These are phyloP conservation scores for Heliconius ethilla DNA, from an alignment of 2,888 invertebrate genomes.

Conservation along the genomic window DNA sequence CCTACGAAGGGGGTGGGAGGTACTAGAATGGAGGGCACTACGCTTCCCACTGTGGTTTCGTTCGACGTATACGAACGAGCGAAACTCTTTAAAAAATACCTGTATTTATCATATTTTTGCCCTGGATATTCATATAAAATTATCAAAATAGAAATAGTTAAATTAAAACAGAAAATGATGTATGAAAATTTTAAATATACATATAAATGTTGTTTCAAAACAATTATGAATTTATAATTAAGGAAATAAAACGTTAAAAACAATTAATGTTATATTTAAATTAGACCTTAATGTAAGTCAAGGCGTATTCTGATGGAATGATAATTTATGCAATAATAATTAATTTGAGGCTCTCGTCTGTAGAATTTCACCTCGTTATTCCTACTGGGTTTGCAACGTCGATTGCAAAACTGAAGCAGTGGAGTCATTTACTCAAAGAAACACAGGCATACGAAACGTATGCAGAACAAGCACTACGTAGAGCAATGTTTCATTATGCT, in stretches of 20 bases:
- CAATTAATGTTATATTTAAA: slow-evolving; percentile 25
- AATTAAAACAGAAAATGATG: not conserved
- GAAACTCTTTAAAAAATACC: slow-evolving; percentile 45
- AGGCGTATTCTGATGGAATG: slow-evolving; percentile 36
- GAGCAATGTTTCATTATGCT: slow-evolving; percentile 41
- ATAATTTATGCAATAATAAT: slow-evolving; percentile 38
- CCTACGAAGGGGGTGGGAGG: slow-evolving; percentile 44
- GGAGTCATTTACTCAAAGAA: slow-evolving; percentile 35
- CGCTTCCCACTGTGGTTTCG: slow-evolving; percentile 53
- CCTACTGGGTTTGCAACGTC: slow-evolving; percentile 28
- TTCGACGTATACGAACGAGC: slow-evolving; percentile 57
- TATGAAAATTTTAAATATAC: slow-evolving; percentile 2
- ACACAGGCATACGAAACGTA: slow-evolving; percentile 16
- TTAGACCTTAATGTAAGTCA: slow-evolving; percentile 31
- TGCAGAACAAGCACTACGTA: slow-evolving; percentile 31
- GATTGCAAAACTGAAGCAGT: slow-evolving; percentile 33
- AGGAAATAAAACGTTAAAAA: not conserved
- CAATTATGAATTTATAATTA: slow-evolving; percentile 6
- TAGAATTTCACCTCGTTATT: slow-evolving; percentile 37
- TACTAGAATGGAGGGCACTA: slow-evolving; percentile 66
- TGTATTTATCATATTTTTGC: slow-evolving; percentile 34
- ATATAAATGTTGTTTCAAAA: not conserved
- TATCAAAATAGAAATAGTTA: not conserved
- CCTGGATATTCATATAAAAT: slow-evolving; percentile 23
- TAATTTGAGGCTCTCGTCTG: slow-evolving; percentile 37